These are phyloP conservation scores for Rhyacophila brunnea DNA, from an alignment of 1,140 invertebrate genomes.

Conservation along the genomic window DNA sequence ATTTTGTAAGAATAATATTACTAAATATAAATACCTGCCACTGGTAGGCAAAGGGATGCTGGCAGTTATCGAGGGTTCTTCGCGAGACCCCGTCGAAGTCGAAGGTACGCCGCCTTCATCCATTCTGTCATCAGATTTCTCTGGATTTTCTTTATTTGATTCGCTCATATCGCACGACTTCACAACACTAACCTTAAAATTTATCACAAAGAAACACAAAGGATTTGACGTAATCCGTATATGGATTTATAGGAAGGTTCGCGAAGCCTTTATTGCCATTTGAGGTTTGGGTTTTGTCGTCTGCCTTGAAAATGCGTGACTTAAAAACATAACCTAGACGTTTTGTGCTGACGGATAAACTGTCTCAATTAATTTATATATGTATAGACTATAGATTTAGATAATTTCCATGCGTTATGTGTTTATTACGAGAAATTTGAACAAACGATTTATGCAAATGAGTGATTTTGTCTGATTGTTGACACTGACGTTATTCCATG, in stretches of 20 bases:
- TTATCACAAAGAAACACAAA: neutral
- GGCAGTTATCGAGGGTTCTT: constrained; percentile 22
- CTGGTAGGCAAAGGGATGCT: constrained; percentile 24
- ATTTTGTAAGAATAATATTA: neutral
- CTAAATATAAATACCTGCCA: constrained; percentile 19
- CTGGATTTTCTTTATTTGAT: constrained; percentile 10
- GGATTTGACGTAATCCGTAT: neutral
- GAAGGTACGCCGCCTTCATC: neutral
- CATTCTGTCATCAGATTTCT: constrained; percentile 2
- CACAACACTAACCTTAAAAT: neutral
- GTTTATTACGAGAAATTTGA: too few species aligned
- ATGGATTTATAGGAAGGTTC: neutral
- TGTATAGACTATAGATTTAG: too few species aligned
- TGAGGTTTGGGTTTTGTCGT: neutral
- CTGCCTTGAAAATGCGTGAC: constrained; percentile 1
- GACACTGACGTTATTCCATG: too few species aligned
- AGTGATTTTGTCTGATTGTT: too few species aligned
- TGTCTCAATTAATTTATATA: too few species aligned
- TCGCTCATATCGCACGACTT: constrained; percentile 9
- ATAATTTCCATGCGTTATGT: too few species aligned
- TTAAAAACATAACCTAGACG: neutral
- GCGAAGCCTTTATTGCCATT: neutral
- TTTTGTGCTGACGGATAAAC: too few species aligned
- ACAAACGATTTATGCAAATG: too few species aligned
- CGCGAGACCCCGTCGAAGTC: neutral